Percentiles rank a stretch among this genome's conserved stretches.
Conservation (phyloP, 2,113 vertebrate genomes). For the Tragulus kanchil region DNA sequence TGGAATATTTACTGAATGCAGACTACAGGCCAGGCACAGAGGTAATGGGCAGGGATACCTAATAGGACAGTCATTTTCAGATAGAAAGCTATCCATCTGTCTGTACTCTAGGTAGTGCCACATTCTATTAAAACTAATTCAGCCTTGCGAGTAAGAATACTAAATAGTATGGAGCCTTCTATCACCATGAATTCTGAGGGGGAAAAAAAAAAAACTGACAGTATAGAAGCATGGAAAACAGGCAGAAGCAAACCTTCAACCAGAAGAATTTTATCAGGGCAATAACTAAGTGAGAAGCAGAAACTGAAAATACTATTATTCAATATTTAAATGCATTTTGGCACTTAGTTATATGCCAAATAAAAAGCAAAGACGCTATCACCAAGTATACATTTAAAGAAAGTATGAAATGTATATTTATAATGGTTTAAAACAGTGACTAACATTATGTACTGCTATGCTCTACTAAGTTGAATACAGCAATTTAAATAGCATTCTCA, state of each 20-base stretch:
- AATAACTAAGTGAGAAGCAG: constrained; percentile 56
- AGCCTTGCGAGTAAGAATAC: neutral
- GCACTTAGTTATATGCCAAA: constrained; percentile 63
- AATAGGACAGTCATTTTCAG: too few relatives aligned
- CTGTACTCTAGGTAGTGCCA: neutral
- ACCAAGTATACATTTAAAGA: constrained; percentile 55
- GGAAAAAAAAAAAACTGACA: constrained; percentile 42
- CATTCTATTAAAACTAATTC: constrained; percentile 5
- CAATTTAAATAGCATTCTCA: constrained; percentile 59
- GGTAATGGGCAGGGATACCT: neutral
- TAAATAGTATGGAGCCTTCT: neutral
- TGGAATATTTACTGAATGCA: neutral
- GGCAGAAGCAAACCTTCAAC: constrained; percentile 32
- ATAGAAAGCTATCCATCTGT: too few relatives aligned
- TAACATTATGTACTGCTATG: constrained; percentile 57
- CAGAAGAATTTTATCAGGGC: constrained; percentile 45
- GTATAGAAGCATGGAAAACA: constrained; percentile 33
- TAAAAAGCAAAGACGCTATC: constrained; percentile 64
- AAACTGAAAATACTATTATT: constrained; percentile 67
- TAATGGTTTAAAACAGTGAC: constrained; percentile 35
- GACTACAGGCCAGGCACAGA: neutral
- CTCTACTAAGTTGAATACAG: constrained; percentile 35
- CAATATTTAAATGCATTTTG: constrained; percentile 58
- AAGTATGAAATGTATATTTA: constrained; percentile 54
- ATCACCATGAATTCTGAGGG: neutral